These are phyloP conservation scores for Tigriopus californicus DNA, from an alignment of 2,888 invertebrate species.

Conservation along the genomic window DNA sequence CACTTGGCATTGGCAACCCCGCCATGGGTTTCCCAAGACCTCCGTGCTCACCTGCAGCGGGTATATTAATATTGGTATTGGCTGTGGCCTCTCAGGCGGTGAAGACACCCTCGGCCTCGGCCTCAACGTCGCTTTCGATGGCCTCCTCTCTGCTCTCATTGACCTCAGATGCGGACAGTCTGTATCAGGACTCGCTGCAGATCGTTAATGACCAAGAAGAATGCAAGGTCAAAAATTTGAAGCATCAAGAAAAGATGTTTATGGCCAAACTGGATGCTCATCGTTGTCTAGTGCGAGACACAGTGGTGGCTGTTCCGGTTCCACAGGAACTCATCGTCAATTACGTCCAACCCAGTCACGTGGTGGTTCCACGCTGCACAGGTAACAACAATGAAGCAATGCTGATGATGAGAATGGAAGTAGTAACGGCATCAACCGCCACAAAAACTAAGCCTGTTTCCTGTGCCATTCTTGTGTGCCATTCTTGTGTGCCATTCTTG, in stretches of 20 bases:
- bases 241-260: slow-evolving; percentile 5
- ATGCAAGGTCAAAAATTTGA: slow-evolving; percentile 9
- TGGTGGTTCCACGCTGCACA: slow-evolving; percentile 15
- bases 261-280: slow-evolving; percentile 7
- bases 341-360: slow-evolving; percentile 1
- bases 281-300: slow-evolving; percentile 10
- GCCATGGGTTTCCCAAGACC: too few relatives aligned
- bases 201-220: background rate
- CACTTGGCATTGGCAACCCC: too few relatives aligned
- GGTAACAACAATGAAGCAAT: background rate
- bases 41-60: too few relatives aligned
- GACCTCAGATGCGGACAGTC: background rate
- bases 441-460: too few relatives aligned
- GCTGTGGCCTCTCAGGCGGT: too few relatives aligned
- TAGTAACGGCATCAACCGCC: too few relatives aligned
- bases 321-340: slow-evolving; percentile 4
- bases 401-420: too few relatives aligned
- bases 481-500: too few relatives aligned
- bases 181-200: background rate
- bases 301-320: slow-evolving; percentile 3
- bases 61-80: too few relatives aligned
- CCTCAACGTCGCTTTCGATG: background rate
- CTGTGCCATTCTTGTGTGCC: too few relatives aligned
- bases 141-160: background rate
- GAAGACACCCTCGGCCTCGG: background rate